These are phyloP conservation scores for Vulpes vulpes DNA, from an alignment of 2,113 vertebrate genomes.

Conservation along the genomic window DNA sequence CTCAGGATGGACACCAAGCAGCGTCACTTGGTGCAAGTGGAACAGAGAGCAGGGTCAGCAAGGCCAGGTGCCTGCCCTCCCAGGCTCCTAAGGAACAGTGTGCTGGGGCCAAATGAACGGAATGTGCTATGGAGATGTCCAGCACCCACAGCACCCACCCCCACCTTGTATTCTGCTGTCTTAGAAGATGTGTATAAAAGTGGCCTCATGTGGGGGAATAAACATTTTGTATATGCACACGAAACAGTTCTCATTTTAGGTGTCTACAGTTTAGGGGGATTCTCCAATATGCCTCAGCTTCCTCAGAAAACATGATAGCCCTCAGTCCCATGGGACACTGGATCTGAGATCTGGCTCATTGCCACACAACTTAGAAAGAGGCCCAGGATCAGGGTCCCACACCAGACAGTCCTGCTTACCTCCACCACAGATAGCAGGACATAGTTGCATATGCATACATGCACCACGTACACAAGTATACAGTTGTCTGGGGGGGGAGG, in stretches of 20 bases:
- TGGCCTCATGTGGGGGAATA: neutral
- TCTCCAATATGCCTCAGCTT: neutral
- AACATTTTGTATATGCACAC: neutral
- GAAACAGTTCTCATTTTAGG: neutral
- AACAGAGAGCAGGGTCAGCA: neutral
- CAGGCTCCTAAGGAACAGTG: neutral
- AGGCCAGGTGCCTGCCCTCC: neutral
- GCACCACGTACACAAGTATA: neutral
- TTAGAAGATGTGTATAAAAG: neutral
- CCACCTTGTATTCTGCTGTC: neutral
- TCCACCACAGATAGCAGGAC: neutral
- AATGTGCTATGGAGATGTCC: accelerated
- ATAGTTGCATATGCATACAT: neutral
- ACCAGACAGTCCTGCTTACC: too few relatives aligned
- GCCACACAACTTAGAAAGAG: neutral
- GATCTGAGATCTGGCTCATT: neutral
- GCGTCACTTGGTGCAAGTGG: neutral
- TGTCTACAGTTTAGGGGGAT: neutral
- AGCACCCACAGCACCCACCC: neutral
- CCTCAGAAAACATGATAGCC: neutral
- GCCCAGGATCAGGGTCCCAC: too few relatives aligned
- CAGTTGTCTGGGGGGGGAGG: neutral
- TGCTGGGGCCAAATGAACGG: neutral
- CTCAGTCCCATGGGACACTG: neutral
- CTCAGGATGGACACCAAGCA: too few relatives aligned